Percentiles rank a stretch among this genome's conserved stretches.
These are phyloP conservation scores for Oreochromis mossambicus DNA, from an alignment of 2,797 vertebrate genomes.

Conservation along the genomic window DNA sequence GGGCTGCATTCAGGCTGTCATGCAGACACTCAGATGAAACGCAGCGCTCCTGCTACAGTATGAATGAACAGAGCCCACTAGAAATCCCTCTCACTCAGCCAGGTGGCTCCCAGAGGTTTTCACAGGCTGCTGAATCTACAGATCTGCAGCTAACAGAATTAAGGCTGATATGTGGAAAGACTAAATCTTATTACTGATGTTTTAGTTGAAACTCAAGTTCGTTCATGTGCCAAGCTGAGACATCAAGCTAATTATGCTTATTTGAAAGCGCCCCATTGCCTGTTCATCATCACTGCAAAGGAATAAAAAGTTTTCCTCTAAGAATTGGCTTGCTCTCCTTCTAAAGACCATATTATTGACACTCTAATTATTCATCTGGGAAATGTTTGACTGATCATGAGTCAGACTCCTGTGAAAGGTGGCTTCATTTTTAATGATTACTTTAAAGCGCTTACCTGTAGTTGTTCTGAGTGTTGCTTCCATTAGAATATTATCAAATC, in stretches of 20 bases:
- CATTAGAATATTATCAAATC: neutral
- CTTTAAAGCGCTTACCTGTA: neutral
- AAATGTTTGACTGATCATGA: constrained; percentile 1
- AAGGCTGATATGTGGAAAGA: neutral
- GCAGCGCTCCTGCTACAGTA: constrained; percentile 25
- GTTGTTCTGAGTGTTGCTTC: neutral
- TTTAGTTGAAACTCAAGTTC: neutral
- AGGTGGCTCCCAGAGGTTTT: constrained; percentile 21
- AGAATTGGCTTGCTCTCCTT: neutral
- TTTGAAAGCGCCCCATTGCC: neutral
- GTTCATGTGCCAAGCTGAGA: neutral
- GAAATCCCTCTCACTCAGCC: constrained; percentile 21
- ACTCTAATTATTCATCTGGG: constrained; percentile 14
- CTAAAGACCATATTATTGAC: constrained; percentile 30
- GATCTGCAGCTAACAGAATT: neutral
- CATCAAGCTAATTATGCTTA: constrained; percentile 4
- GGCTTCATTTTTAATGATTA: neutral
- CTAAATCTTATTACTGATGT: neutral
- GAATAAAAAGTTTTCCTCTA: constrained; percentile 8
- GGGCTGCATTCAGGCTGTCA: constrained; percentile 65
- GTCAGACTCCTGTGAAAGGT: neutral
- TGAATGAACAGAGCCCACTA: constrained; percentile 47
- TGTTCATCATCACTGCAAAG: constrained; percentile 5
- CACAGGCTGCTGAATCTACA: neutral
- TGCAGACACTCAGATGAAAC: constrained; percentile 58